Base-by-base conservation (phyloP, 1,140 invertebrate species). In the Drosophila leontia region DNA sequence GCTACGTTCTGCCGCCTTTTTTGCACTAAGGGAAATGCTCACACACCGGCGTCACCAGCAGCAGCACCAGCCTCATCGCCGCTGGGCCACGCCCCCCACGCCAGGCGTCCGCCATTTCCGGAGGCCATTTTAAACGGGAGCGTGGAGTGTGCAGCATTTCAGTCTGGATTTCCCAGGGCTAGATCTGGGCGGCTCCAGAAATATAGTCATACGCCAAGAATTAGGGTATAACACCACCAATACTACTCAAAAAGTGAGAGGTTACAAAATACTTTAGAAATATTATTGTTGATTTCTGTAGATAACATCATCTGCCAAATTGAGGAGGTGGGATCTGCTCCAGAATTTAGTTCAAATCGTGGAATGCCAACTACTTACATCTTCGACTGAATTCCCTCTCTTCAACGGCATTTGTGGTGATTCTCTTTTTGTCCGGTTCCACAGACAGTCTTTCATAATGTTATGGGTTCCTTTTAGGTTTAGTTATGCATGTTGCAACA, bases 21-120 rank as follows among this genome's bases (percentile, higher is more conserved):
- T 92, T 92, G 92, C 92, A 92, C 79, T 92, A 78, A 92, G 78
- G 58, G 88, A 92, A 90, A 92, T 91, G 88, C 91, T 92, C 88
- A 91, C 85, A 79, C 91, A 91, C 45, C 85, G 84, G 34, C 85
- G 85, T 44, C 86, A 74, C 55, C 85, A 78, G 42, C 70, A 83
- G 35, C 84, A 77, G 53, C 63, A 80, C 26, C 84, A 74, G 26
- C 63, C 62, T 17, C 71, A 79, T 47, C 77, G 76, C 55, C 80
- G 75, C 69, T 72, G 53, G 50, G 67, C 59, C 32, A 60, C 65
- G 65, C 57, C 78, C 32, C 58, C 42, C 23, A 34, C 51, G 56
- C 32, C 47, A 47, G 32, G 53, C 50, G 45, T 26, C n/a, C 79
- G 74, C 48, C 53, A 56, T 56, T 92, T 88, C 47, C 82, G 86